A percentile compares a stretch with the other conserved stretches of the same genome.
Evolutionary conservation across 2,113 vertebrate species (phyloP).

Genomic region (Rhizomys pruinosus): DNA sequence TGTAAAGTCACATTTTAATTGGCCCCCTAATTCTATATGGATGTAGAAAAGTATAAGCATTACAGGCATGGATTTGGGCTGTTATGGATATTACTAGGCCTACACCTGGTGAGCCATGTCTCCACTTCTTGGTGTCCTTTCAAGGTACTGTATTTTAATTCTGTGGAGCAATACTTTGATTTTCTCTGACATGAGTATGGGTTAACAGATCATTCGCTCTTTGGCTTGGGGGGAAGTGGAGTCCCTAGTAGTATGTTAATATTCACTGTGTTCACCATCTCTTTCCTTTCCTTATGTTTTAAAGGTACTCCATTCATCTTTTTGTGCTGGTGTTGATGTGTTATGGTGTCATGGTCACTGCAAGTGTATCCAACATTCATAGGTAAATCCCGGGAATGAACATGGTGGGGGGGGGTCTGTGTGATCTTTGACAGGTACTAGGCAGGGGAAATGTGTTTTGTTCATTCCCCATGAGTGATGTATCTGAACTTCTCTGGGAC

Average conservation of each 20-base stretch:
- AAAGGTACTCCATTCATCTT: constrained; percentile 90
- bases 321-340: constrained; percentile 88
- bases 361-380: constrained; percentile 86
- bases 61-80: not conserved
- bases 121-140: not conserved
- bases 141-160: not conserved
- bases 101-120: not conserved
- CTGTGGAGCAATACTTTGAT: not conserved
- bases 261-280: not conserved
- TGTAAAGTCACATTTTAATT: not conserved
- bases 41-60: not conserved
- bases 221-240: too few species aligned
- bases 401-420: not conserved
- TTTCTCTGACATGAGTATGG: not conserved
- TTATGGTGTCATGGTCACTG: constrained; percentile 88
- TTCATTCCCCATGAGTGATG: not conserved
- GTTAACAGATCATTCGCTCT: not conserved
- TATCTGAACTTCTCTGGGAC: not conserved
- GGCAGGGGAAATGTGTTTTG: not conserved
- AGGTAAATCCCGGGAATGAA: constrained; percentile 82
- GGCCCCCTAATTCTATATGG: not conserved
- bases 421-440: not conserved
- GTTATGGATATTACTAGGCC: too few species aligned
- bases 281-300: constrained; percentile 68
- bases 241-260: not conserved